Percentiles rank a stretch among this genome's conserved stretches.
Conservation (phyloP, 2,888 invertebrate genomes). For the Coenonympha arcania region DNA sequence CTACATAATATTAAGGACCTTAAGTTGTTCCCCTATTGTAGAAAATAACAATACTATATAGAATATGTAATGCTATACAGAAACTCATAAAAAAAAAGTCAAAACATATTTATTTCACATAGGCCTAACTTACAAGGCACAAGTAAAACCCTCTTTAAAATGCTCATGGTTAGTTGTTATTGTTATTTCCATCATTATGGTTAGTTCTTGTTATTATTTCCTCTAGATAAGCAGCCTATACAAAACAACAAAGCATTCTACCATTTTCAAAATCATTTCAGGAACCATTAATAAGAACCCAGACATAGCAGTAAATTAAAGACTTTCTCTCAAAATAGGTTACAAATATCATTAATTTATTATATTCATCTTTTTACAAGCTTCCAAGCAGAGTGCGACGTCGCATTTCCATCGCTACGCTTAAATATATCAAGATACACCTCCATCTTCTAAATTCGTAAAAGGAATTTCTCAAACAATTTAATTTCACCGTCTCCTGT, state of each 20-base stretch:
- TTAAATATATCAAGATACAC: conserved; percentile 42
- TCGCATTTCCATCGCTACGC: conserved; percentile 36
- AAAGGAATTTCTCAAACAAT: conserved; percentile 59
- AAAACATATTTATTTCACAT: too few relatives aligned
- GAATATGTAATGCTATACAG: too few relatives aligned
- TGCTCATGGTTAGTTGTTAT: too few relatives aligned
- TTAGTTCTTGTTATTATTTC: not conserved
- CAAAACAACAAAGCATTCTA: not conserved
- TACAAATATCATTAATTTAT: not conserved
- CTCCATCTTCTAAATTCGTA: conserved; percentile 50
- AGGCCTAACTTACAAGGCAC: too few relatives aligned
- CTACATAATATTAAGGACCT: too few relatives aligned
- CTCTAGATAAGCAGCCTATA: too few relatives aligned
- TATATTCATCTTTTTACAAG: not conserved
- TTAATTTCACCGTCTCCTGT: conserved; percentile 60
- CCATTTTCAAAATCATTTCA: too few relatives aligned
- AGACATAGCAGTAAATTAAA: not conserved
- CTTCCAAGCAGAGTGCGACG: conserved; percentile 20
- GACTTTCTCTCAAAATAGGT: not conserved
- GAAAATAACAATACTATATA: too few relatives aligned
- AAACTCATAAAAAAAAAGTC: too few relatives aligned
- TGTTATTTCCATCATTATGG: too few relatives aligned
- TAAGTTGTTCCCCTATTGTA: too few relatives aligned
- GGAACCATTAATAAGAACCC: not conserved
- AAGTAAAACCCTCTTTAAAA: too few relatives aligned